Percentiles rank a stretch among this genome's conserved stretches.
phyloP scores from a whole-genome alignment of 2,888 invertebrate genomes.

The Ophion costatus region DNA sequence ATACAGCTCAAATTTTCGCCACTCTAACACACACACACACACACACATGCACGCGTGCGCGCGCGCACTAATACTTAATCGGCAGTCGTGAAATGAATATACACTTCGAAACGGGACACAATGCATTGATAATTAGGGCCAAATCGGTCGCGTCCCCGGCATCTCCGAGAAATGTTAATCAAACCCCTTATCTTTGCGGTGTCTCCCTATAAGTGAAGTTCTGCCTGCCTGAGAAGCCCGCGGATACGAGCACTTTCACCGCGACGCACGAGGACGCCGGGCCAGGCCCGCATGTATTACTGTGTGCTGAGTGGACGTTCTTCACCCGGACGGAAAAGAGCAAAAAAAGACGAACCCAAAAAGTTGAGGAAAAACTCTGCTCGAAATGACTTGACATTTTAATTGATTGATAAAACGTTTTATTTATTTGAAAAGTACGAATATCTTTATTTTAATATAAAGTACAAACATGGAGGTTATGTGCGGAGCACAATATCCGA shows the following conservation, averaged over 20 bases:
- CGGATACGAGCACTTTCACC: constrained; percentile 20
- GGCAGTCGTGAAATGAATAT: background rate
- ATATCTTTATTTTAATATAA: no score
- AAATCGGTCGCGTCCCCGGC: background rate
- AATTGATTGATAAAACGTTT: no score
- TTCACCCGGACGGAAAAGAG: background rate
- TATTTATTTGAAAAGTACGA: no score
- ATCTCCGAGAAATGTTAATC: background rate
- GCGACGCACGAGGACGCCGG: background rate
- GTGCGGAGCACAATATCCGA: no score
- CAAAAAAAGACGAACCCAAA: background rate
- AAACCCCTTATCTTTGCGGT: background rate
- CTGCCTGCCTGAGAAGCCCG: background rate
- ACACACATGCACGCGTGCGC: no score
- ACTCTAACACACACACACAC: no score
- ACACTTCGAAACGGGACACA: background rate
- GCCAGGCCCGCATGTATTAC: background rate
- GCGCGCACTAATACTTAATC: no score
- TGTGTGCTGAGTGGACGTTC: background rate
- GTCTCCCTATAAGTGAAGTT: background rate
- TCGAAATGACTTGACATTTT: no score
- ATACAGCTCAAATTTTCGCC: no score
- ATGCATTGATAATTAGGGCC: background rate
- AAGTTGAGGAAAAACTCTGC: no score
- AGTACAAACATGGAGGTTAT: no score